A percentile compares a stretch with the other conserved stretches of the same genome.
Evolutionary conservation across 2,888 invertebrate species (phyloP).

Genomic region (Diachrysia chrysitis): DNA sequence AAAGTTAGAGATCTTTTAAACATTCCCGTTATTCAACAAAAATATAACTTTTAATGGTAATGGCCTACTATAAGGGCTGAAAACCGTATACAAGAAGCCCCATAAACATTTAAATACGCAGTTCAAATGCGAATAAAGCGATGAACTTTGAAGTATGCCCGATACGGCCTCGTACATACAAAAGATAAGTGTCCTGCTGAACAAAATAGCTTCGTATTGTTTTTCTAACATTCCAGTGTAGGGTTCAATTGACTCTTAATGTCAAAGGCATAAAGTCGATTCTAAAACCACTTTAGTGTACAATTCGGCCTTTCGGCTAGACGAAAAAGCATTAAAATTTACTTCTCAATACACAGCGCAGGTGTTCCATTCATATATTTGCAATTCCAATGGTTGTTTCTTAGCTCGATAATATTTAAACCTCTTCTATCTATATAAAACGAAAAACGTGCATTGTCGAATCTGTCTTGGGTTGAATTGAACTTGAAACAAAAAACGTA

Average conservation of each 20-base stretch:
- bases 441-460: constrained; percentile 2
- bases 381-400: constrained; percentile 39
- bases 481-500: constrained; percentile 15
- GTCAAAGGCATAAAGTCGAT: constrained; percentile 27
- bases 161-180: not conserved
- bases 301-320: constrained; percentile 15
- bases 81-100: not conserved
- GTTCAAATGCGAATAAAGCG: not conserved
- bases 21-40: not conserved
- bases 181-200: constrained; percentile 5
- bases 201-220: constrained; percentile 9
- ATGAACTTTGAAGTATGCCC: not conserved
- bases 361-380: constrained; percentile 43
- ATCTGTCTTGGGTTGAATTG: too few relatives aligned
- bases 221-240: constrained; percentile 1
- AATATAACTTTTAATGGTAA: not conserved
- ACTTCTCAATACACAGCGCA: constrained; percentile 39
- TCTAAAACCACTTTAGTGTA: constrained; percentile 21
- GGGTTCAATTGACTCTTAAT: constrained; percentile 8
- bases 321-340: constrained; percentile 38
- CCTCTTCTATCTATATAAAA: constrained; percentile 11
- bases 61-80: not conserved
- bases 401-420: constrained; percentile 18
- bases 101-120: not conserved
- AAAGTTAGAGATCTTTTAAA: not conserved